phyloP scores from a whole-genome alignment of 2,797 vertebrate genomes.

The Tympanoctomys barrerae region DNA sequence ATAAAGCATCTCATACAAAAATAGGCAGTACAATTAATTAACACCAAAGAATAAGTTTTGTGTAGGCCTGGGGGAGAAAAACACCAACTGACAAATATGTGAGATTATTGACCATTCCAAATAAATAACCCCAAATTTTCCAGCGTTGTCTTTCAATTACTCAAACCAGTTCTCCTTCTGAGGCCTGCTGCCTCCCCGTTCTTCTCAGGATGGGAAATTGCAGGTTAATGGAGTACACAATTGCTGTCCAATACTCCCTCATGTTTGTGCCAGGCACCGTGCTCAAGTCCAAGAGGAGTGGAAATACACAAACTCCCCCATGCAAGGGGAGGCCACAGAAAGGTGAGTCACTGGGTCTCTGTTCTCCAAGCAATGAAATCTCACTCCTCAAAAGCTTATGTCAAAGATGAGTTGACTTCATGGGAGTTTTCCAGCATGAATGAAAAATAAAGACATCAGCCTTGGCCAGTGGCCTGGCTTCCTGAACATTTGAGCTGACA shows the following conservation, averaged over 20 bases:
- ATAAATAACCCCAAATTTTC: conserved; percentile 40
- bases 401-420: conserved; percentile 74
- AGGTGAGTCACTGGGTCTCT: conserved; percentile 5
- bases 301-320: not conserved
- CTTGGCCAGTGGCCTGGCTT: conserved; percentile 78
- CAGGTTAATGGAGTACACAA: conserved; percentile 10
- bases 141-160: conserved; percentile 35
- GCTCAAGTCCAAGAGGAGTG: not conserved
- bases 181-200: not conserved
- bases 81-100: conserved; percentile 16
- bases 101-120: conserved; percentile 42
- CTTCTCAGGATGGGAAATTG: conserved; percentile 35
- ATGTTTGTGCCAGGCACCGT: conserved; percentile 49
- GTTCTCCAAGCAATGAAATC: conserved; percentile 57
- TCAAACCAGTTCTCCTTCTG: not conserved
- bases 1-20: conserved; percentile 49
- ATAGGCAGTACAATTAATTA: conserved; percentile 34
- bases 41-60: conserved; percentile 42
- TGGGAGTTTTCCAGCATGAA: conserved; percentile 75
- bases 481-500: conserved; percentile 78
- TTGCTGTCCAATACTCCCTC: not conserved
- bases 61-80: not conserved
- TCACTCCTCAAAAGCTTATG: conserved; percentile 45
- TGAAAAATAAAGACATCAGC: conserved; percentile 76
- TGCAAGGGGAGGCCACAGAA: not conserved